Evolutionary conservation across 2,888 invertebrate species (phyloP), one percentile per base, ranked within the genome.

Genomic region (Pherbina coryleti): DNA sequence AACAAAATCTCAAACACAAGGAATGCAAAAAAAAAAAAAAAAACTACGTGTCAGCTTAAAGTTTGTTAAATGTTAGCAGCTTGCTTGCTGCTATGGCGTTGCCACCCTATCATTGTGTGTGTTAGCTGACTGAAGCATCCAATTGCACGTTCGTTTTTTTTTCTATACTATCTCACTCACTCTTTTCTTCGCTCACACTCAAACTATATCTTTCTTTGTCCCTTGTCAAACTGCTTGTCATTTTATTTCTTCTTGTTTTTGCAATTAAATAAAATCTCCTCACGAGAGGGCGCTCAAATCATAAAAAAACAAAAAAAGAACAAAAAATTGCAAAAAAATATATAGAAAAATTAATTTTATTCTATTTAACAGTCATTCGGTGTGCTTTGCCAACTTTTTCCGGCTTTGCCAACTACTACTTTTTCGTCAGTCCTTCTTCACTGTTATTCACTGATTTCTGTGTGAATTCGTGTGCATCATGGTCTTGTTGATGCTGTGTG

Each of bases 11-110:
- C 57, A 72, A 51, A 44, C 19, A 57, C 25, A 44, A 66, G 66
- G 66, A 49, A 14, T 28, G 60, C 28, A 77, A 78, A 72, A 51
- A 44, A 37, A 57, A 53, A 76, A 77, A 78, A 76, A 77, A 76
- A 80, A 77, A 78, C 77, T 81, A 82, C 79, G 82, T 81, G 82
- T 81, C 81, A 79, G 79, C 80, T 80, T 80, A 79, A 81, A 76
- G 79, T 80, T 80, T 79, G 78, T 14, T 67, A 75, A 75, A 69
- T 34, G 69, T 69, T 69, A 51, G 69, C 69, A 69, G 28, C 44
- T 11, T 11, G 11, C 44, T 19, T 17, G 69, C 69, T 17, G 69
- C 69, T 51, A 69, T 37, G 44, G 53, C 31, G 49, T 74, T 51
- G 64, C 72, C 72, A 60, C 60, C 22, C 57, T 57, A 69, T 28